Evolutionary conservation across 2,888 invertebrate genomes (phyloP).

Genomic region (Phragmatobia fuliginosa): DNA sequence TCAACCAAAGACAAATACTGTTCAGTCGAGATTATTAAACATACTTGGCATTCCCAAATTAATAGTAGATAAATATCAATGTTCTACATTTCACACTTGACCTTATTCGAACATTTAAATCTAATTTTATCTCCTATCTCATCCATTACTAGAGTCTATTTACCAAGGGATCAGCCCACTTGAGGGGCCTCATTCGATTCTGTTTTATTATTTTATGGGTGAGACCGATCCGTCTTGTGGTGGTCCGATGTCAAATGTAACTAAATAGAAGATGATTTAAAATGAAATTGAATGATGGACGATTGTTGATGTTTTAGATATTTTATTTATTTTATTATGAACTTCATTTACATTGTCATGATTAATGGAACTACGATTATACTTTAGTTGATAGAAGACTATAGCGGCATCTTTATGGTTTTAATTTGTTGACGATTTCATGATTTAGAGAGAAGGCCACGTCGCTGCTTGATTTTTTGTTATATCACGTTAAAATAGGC

Average conservation of each 20-base stretch:
- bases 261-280: constrained; percentile 16
- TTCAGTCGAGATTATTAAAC: background rate
- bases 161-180: constrained; percentile 55
- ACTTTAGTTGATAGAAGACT: too few species aligned
- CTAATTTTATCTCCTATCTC: constrained; percentile 59
- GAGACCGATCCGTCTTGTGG: constrained; percentile 22
- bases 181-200: constrained; percentile 37
- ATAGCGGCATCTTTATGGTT: too few species aligned
- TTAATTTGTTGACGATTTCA: too few species aligned
- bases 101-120: constrained; percentile 50
- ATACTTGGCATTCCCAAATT: background rate
- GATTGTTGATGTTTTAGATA: background rate
- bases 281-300: background rate
- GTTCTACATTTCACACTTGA: constrained; percentile 31
- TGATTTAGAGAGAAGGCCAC: too few species aligned
- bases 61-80: background rate
- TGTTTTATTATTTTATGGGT: constrained; percentile 56
- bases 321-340: background rate
- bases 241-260: constrained; percentile 8
- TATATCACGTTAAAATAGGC: too few species aligned
- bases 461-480: too few species aligned
- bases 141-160: constrained; percentile 62
- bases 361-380: background rate
- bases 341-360: background rate
- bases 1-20: background rate